phyloP scores from a whole-genome alignment of 2,113 vertebrate species.

The Strigops habroptila region DNA sequence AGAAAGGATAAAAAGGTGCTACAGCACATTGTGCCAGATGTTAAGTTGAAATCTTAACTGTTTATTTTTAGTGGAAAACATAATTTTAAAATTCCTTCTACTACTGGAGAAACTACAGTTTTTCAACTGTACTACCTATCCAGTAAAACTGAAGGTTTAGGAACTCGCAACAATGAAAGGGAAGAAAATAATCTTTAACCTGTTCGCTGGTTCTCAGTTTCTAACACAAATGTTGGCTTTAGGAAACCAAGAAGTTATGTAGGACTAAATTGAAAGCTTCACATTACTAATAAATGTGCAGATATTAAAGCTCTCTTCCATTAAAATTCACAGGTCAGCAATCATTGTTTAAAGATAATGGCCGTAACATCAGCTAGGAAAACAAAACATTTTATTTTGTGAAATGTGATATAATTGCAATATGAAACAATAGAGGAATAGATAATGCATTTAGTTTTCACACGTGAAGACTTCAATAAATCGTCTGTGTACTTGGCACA shows the following conservation, averaged over 20 bases:
- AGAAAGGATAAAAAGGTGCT: not conserved
- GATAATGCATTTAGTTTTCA: constrained; percentile 28
- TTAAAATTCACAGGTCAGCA: constrained; percentile 49
- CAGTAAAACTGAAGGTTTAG: not conserved
- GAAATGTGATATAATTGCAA: constrained; percentile 15
- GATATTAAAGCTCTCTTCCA: not conserved
- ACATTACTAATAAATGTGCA: not conserved
- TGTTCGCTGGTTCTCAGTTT: not conserved
- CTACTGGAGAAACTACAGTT: not conserved
- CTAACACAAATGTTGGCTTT: not conserved
- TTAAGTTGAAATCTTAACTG: not conserved
- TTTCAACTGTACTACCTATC: not conserved
- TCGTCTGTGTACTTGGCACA: constrained; percentile 19
- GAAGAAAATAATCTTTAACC: not conserved
- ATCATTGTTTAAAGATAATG: constrained; percentile 56
- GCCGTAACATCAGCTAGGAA: constrained; percentile 27
- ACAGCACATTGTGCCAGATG: not conserved
- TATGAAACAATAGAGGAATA: constrained; percentile 11
- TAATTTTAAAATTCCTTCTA: not conserved
- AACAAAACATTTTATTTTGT: constrained; percentile 64
- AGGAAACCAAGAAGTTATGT: not conserved
- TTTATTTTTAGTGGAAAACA: not conserved
- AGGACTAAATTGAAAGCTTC: not conserved
- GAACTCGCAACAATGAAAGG: not conserved
- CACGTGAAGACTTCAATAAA: constrained; percentile 44